Base-by-base conservation (phyloP, 2,888 invertebrate species). In the Drosophila ustulata region DNA sequence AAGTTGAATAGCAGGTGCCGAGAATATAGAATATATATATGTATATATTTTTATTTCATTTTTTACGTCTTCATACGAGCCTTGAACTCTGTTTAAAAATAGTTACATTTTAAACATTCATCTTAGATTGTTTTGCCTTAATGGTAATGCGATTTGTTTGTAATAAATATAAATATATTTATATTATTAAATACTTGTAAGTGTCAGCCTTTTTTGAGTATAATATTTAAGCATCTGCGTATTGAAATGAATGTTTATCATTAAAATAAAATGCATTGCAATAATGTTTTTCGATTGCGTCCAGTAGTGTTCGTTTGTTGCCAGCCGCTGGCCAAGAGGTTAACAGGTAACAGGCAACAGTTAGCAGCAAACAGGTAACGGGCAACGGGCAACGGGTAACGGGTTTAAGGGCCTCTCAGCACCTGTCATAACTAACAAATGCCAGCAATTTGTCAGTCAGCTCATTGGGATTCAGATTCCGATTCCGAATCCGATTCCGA, bases 391-490 rank as follows among this genome's bases (percentile, higher is more conserved):
- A 4, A 4, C 37, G n/a, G 34, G 4, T 39, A 50, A 50, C 39
- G 41, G 50, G 13, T 26, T 51, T 65, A 49, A 71, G 72, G 66
- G 66, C 58, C 53, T 23, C 53, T 70, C 37, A 25, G 32, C 65
- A 71, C 30, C 49, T 71, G 66, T 55, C 73, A 51, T 11, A 61
- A 30, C 47, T 23, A 47, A 62, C 53, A 47, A 77, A 71, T 74
- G 67, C 47, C 34, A 39, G 46, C 67, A 62, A 74, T 74, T 74
- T 77, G 74, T 72, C 61, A 61, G 57, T 30, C 52, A 49, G 26
- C 39, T 32, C 11, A 51, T 57, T 49, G 25, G 13, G 52, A 32
- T 51, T 25, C 34, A 30, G 26, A 57, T 52, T 39, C 58, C 18
- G 34, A 52, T 51, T 11, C 26, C 18, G 34, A 52, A 46, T 11